Evolutionary conservation across 2,113 vertebrate genomes (phyloP).

Genomic region (Otis tarda): DNA sequence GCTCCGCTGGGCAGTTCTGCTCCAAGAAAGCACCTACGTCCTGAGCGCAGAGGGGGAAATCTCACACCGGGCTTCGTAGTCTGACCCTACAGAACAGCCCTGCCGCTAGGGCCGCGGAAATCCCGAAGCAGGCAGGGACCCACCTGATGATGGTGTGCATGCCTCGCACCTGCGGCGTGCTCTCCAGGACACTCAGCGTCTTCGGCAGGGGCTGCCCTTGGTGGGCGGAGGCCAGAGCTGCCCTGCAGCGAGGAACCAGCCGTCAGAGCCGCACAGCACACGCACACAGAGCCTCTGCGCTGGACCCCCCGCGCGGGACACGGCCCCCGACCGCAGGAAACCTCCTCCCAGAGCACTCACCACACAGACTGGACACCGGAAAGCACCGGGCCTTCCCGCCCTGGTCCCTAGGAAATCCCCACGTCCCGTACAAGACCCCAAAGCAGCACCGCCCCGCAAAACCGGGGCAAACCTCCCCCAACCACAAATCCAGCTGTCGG

Average conservation of each 20-base stretch:
- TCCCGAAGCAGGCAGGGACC: not conserved
- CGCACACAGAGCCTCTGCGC: fast-evolving
- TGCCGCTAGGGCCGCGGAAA: not conserved
- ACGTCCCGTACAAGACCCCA: fast-evolving
- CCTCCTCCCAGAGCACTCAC: not conserved
- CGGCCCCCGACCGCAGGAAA: fast-evolving
- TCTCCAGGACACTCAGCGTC: slow-evolving; percentile 86
- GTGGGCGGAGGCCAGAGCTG: slow-evolving; percentile 87
- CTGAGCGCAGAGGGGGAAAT: not conserved
- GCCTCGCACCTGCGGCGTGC: slow-evolving; percentile 87
- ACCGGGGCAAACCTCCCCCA: fast-evolving
- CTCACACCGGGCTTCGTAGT: fast-evolving
- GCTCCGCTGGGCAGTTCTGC: not conserved
- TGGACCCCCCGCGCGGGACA: too few relatives aligned
- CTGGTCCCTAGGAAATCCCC: not conserved
- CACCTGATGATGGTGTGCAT: slow-evolving; percentile 96
- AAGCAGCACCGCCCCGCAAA: fast-evolving
- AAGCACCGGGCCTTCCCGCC: fast-evolving
- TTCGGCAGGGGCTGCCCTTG: slow-evolving; percentile 87
- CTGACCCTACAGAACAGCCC: fast-evolving
- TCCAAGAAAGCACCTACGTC: fast-evolving
- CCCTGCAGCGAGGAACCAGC: slow-evolving; percentile 65
- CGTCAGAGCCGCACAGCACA: not conserved
- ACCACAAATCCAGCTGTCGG: not conserved
- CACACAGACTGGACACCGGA: not conserved